Conservation (phyloP, 2,797 vertebrate genomes). For the Gallirallus australis region DNA sequence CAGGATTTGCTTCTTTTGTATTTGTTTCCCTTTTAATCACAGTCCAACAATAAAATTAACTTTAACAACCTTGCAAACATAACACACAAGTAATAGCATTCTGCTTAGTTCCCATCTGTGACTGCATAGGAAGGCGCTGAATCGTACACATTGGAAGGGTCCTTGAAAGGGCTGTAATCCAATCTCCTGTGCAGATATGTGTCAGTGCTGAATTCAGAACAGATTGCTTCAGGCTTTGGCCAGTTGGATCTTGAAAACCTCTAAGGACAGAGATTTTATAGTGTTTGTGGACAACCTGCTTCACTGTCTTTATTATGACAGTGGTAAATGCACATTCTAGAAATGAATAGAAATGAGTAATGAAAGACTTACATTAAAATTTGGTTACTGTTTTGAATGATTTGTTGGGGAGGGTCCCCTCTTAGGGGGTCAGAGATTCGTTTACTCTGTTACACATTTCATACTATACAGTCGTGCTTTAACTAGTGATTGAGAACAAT, state of each 20-base stretch:
- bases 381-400: not conserved
- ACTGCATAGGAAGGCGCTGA: not conserved
- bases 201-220: not conserved
- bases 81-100: not conserved
- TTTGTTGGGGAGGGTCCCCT: not conserved
- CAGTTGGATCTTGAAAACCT: not conserved
- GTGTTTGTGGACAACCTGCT: not conserved
- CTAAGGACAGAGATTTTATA: not conserved
- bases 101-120: not conserved
- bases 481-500: not conserved
- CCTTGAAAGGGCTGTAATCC: not conserved
- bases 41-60: not conserved
- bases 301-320: not conserved
- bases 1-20: not conserved
- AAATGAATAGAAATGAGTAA: not conserved
- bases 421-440: not conserved
- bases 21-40: not conserved
- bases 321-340: not conserved
- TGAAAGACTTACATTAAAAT: not conserved
- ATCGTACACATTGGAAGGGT: not conserved
- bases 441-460: not conserved
- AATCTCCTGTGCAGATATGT: not conserved
- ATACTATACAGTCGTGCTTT: not conserved
- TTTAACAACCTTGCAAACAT: not conserved
- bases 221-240: not conserved